phyloP scores from a whole-genome alignment of 37 sponge, comb jelly and placozoan genomes.

The Oscarella lobularis region DNA sequence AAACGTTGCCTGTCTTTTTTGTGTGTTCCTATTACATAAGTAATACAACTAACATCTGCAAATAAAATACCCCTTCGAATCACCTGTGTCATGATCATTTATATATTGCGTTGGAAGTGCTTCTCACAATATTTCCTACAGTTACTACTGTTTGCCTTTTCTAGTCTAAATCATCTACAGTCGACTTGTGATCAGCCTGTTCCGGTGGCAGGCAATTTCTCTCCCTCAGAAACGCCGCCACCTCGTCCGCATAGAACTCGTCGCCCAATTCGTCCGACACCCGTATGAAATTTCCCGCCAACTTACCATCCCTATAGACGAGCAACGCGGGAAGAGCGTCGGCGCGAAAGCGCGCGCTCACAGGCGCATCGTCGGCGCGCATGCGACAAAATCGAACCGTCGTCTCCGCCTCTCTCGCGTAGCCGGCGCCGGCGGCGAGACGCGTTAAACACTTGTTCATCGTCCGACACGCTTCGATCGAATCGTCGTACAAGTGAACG shows the following conservation, averaged over 20 bases:
- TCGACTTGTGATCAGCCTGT: no score
- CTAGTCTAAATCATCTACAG: background rate
- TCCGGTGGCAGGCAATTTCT: background rate
- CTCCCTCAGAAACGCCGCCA: conserved; percentile 57
- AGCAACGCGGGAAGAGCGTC: conserved; percentile 61
- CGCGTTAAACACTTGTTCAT: conserved; percentile 35
- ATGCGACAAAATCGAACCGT: background rate
- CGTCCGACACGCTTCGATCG: conserved; percentile 9
- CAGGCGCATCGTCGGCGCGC: background rate
- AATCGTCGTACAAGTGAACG: conserved; percentile 67
- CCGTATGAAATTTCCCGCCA: conserved; percentile 64
- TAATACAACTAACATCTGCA: no score
- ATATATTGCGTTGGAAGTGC: background rate
- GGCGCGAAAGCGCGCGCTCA: background rate
- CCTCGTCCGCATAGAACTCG: conserved; percentile 33
- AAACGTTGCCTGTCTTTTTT: background rate
- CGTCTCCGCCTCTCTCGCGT: background rate
- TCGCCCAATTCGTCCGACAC: conserved; percentile 46
- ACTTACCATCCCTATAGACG: conserved; percentile 45
- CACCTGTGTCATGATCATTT: no score
- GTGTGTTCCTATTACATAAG: background rate
- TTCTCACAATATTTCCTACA: background rate
- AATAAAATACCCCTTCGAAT: no score
- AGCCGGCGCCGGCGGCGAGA: conserved; percentile 24
- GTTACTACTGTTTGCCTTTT: background rate